Percentiles rank a stretch among this genome's conserved stretches.
Conservation (phyloP, 2,113 vertebrate species). For the western clawed frog (Xenopus tropicalis) region DNA sequence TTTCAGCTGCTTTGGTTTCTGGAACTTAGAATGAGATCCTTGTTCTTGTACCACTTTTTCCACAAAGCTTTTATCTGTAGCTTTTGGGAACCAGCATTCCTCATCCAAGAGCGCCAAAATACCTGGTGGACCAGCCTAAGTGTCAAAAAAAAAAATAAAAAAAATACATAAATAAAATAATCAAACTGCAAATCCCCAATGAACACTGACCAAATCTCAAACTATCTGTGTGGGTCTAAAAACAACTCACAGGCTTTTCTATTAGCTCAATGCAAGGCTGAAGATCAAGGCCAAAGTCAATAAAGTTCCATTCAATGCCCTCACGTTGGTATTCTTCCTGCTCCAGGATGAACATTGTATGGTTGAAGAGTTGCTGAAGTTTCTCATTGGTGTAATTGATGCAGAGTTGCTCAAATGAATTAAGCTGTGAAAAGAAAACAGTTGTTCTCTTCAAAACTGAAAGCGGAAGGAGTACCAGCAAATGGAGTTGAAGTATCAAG, state of each 20-base stretch:
- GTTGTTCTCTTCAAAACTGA: no score
- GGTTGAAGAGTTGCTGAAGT: conserved; percentile 87
- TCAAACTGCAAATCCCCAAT: neutral
- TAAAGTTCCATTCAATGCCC: conserved; percentile 93
- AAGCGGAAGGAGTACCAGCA: no score
- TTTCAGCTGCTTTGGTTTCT: conserved; percentile 96
- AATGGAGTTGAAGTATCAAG: no score
- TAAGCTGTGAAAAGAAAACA: conserved; percentile 68
- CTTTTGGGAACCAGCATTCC: conserved; percentile 98
- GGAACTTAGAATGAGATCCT: conserved; percentile 91
- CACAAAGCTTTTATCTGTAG: conserved; percentile 96
- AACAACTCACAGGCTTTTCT: conserved; percentile 83
- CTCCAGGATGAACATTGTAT: conserved; percentile 91
- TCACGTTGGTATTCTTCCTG: conserved; percentile 89
- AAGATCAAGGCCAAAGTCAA: conserved; percentile 85
- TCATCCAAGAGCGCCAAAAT: conserved; percentile 93
- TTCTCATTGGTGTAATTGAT: conserved; percentile 90
- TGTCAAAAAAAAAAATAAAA: neutral
- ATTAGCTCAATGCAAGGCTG: conserved; percentile 92
- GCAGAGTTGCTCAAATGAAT: conserved; percentile 90
- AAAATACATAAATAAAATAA: neutral
- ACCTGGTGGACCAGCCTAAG: conserved; percentile 89
- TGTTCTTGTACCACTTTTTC: conserved; percentile 96
- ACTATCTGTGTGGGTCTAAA: neutral
- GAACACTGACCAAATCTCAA: no score